Base-by-base conservation (phyloP, 2,113 vertebrate genomes). In the Nerophis ophidion region DNA sequence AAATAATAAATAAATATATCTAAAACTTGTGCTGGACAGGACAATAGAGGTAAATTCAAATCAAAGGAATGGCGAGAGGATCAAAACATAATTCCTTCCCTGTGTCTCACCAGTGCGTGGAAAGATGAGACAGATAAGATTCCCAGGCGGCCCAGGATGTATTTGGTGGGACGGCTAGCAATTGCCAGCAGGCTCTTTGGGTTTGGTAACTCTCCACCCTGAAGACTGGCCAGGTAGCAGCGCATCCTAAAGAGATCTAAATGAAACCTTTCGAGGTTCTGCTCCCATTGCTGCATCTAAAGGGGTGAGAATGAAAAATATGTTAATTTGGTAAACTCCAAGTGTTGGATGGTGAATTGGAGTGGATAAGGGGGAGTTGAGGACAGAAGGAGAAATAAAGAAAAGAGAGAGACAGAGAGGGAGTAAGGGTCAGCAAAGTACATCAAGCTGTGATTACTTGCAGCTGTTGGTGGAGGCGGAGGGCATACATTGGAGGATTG, bases 251-350 rank as follows among this genome's bases (percentile, higher is more conserved):
- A 99, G 60, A 98, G 91, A 55, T 98, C 95, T 89, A 96, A 93
- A 87, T 97, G 96, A 73, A 97, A 98, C 62, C 91, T 91, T 88
- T 98, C 97, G 86, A 98, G 88, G 76, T 99, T 99, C 88, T 98
- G 95, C 71, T 98, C 97, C 97, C 97, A 98, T 63, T 98, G 97
- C 82, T 96, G 96, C 75, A 98, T 98, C 97, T 99, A 83, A 76
- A 77, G 58, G 58, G 16, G 48, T 7, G 57, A 1, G 11, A 55
- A 42, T 8, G 54, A 53, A 8, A 0, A 13, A 34, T 10, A 11
- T 2, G 36, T 48, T 15, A 1, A 15, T 11, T 38, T 13, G 1
- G 11, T 35, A 19, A 26, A 26, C 26, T 26, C 2, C 26, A 26
- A 3, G 26, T 26, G 26, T 26, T 26, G 26, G 51, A 15, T 45